Conservation (phyloP, 2,797 vertebrate genomes). For the Rhabdomys pumilio region DNA sequence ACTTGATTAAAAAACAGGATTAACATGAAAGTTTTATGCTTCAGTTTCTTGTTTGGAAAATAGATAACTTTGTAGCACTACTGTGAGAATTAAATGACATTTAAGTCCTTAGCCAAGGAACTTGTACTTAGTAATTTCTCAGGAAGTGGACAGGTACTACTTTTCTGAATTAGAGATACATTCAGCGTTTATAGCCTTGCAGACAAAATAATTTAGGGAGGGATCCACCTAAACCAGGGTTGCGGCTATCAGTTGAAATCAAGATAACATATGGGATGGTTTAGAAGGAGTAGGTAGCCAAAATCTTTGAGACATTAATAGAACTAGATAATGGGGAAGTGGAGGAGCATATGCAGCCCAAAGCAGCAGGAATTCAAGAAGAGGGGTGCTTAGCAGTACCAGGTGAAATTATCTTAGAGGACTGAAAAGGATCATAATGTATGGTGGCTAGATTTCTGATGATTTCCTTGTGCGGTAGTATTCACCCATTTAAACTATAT, state of each 20-base stretch:
- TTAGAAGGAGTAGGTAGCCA: background rate
- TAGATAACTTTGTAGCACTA: conserved; percentile 35
- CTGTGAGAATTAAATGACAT: background rate
- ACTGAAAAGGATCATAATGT: background rate
- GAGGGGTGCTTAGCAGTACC: background rate
- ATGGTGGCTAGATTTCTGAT: conserved; percentile 39
- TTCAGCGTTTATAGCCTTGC: background rate
- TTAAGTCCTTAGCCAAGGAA: background rate
- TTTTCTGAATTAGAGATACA: conserved; percentile 62
- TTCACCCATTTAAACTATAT: background rate
- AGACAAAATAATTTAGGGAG: conserved; percentile 41
- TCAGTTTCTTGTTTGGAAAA: conserved; percentile 51
- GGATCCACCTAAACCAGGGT: background rate
- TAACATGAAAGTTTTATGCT: conserved; percentile 15
- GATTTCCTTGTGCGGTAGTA: background rate
- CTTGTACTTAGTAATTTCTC: background rate
- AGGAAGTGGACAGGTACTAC: background rate
- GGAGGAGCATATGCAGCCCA: background rate
- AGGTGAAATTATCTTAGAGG: background rate
- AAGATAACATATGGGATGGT: background rate
- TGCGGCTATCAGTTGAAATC: conserved; percentile 25
- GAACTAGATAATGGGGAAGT: background rate
- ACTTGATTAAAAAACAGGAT: conserved; percentile 28
- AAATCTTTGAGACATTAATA: background rate
- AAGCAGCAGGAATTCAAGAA: background rate